Percentiles rank a stretch among this genome's conserved stretches.
phyloP scores from a whole-genome alignment of 2,797 vertebrate species.

The Hydrolagus colliei region DNA sequence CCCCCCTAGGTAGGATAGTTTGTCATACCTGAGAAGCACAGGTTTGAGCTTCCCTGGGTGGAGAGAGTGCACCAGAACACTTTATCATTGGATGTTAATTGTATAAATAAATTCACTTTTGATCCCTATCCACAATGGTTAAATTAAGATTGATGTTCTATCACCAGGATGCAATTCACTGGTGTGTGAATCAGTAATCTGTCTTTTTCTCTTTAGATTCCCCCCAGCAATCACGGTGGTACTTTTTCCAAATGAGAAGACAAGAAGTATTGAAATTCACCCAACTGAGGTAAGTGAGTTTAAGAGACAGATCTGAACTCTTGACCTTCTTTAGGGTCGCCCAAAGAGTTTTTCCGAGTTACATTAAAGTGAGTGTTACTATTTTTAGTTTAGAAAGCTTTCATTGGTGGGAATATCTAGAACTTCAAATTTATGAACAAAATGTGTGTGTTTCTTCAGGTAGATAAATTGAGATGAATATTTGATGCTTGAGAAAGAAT shows the following conservation, averaged over 20 bases:
- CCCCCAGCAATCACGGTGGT: background rate
- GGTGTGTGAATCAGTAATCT: too few species aligned
- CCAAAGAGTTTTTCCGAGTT: background rate
- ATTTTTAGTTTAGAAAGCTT: constrained; percentile 6
- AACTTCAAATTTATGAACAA: constrained; percentile 23
- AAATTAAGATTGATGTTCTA: background rate
- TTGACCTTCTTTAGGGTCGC: background rate
- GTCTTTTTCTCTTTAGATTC: too few species aligned
- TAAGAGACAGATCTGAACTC: constrained; percentile 2
- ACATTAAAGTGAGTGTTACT: too few species aligned
- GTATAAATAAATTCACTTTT: too few species aligned
- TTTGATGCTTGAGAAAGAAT: background rate
- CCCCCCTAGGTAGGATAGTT: background rate
- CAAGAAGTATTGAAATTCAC: background rate
- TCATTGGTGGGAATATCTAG: background rate
- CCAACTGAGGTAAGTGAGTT: background rate
- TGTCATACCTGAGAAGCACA: background rate
- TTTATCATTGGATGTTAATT: too few species aligned
- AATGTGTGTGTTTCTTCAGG: background rate
- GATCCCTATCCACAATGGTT: background rate
- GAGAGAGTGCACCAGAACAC: too few species aligned
- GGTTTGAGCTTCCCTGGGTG: too few species aligned
- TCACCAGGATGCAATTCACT: background rate
- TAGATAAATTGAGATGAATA: background rate
- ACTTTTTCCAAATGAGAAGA: background rate